phyloP scores from a whole-genome alignment of 1,140 invertebrate genomes.

The Brachionus paranguensis region DNA sequence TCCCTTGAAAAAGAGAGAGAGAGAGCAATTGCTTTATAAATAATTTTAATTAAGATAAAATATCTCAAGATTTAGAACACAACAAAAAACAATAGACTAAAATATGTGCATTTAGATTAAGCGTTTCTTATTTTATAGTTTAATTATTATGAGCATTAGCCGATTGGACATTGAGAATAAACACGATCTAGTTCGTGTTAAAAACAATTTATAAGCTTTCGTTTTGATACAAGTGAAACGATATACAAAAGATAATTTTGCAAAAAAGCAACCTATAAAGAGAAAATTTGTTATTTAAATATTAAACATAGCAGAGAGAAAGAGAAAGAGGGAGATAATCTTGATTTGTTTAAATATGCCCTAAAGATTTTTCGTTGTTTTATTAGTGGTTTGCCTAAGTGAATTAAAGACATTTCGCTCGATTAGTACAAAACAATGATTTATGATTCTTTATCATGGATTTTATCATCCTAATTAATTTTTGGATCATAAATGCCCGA shows the following conservation, averaged over 20 bases:
- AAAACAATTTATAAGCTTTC: constrained; percentile 12
- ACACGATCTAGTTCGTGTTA: constrained; percentile 3
- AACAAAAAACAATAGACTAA: not conserved
- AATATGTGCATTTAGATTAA: not conserved
- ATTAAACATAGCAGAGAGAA: not conserved
- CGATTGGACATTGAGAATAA: not conserved
- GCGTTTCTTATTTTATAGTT: not conserved
- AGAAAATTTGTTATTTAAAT: not conserved
- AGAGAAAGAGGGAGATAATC: not conserved
- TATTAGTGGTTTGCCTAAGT: not conserved
- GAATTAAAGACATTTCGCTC: not conserved
- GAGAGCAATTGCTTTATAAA: not conserved
- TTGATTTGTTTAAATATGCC: constrained; percentile 25
- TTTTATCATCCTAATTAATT: not conserved
- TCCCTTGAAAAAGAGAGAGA: not conserved
- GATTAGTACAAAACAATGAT: not conserved
- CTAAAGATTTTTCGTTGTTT: constrained; percentile 3
- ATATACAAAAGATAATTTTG: not conserved
- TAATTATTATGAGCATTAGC: not conserved
- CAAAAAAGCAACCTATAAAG: not conserved
- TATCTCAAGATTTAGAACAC: not conserved
- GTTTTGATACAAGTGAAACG: constrained; percentile 19
- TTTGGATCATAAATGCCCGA: not conserved
- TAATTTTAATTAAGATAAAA: constrained; percentile 30
- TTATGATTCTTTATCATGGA: constrained; percentile 12